phyloP scores from a whole-genome alignment of 2,797 vertebrate species.

The Sebastes taczanowskii region DNA sequence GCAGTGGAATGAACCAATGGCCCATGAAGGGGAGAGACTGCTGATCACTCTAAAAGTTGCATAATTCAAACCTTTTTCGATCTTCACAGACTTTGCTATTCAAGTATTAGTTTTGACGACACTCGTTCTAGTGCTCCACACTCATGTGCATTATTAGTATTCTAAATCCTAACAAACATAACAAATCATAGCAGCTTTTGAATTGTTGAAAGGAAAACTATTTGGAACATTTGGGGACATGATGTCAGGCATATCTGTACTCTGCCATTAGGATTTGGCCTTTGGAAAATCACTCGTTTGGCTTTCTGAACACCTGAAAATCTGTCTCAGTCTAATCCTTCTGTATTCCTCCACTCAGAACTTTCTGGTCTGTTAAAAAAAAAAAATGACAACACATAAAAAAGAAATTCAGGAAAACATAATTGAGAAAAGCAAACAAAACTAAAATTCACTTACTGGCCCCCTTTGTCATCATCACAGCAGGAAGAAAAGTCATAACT shows the following conservation, averaged over 20 bases:
- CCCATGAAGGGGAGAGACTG: conserved; percentile 21
- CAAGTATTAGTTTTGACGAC: neutral
- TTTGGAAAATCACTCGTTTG: neutral
- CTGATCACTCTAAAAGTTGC: conserved; percentile 23
- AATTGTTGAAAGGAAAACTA: neutral
- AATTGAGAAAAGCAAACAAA: neutral
- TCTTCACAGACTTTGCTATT: conserved; percentile 57
- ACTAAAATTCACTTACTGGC: neutral
- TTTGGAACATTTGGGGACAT: neutral
- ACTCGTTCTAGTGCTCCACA: conserved; percentile 1
- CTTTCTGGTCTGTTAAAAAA: neutral
- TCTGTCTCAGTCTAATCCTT: neutral
- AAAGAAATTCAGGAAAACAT: neutral
- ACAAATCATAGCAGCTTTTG: neutral
- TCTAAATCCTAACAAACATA: neutral
- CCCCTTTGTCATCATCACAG: too few species aligned
- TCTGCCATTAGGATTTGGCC: too few species aligned
- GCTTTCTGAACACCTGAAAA: neutral
- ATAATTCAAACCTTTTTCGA: conserved; percentile 29
- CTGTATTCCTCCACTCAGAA: neutral
- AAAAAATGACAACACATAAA: neutral
- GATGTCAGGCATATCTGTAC: neutral
- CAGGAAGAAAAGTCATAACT: too few species aligned
- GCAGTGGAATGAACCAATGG: conserved; percentile 23
- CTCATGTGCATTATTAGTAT: neutral